Evolutionary conservation across 2,888 invertebrate species (phyloP).

Genomic region (Conops quadrifasciatus): DNA sequence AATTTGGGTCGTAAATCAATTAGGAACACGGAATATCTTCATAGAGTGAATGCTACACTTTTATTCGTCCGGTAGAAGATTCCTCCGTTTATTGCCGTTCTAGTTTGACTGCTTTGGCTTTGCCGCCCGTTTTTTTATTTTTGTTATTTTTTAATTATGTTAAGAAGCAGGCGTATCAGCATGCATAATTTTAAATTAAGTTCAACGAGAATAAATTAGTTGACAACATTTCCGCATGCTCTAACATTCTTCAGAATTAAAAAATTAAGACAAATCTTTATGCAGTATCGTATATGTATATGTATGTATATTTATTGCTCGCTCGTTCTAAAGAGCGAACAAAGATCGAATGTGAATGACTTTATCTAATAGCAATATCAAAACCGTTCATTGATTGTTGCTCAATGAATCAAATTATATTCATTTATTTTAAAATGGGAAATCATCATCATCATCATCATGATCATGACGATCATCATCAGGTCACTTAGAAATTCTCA

Average conservation of each 20-base stretch:
- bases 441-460: too few relatives aligned
- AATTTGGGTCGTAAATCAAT: slow-evolving; percentile 23
- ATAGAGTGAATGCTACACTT: background rate
- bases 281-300: too few relatives aligned
- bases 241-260: background rate
- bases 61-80: background rate
- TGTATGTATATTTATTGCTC: too few relatives aligned
- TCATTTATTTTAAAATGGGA: too few relatives aligned
- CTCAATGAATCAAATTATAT: too few relatives aligned
- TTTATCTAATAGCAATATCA: too few relatives aligned
- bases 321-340: too few relatives aligned
- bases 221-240: slow-evolving; percentile 38
- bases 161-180: background rate
- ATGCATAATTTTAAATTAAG: slow-evolving; percentile 41
- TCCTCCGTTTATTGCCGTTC: background rate
- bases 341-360: background rate
- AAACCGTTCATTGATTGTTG: too few relatives aligned
- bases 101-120: background rate
- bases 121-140: background rate
- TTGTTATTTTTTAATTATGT: background rate
- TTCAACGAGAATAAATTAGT: slow-evolving; percentile 36
- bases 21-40: slow-evolving; percentile 2
- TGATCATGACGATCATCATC: too few relatives aligned
- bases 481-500: too few relatives aligned
- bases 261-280: background rate